Conservation (phyloP, 2,888 invertebrate species). For the Chaetogeoica ovagalla region DNA sequence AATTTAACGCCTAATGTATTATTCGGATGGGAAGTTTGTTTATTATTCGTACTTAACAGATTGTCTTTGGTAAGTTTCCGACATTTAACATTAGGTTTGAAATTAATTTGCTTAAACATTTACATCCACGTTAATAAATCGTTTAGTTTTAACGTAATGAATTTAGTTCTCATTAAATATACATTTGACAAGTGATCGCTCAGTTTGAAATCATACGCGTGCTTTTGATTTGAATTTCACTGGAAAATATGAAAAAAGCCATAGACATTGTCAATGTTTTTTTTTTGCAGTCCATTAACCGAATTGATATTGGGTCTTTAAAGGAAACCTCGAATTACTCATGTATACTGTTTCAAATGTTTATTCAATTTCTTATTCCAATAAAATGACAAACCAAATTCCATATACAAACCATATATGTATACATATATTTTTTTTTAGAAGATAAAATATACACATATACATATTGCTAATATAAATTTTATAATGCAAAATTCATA, state of each 20-base stretch:
- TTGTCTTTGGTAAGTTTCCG: conserved; percentile 4
- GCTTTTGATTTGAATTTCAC: conserved; percentile 13
- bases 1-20: not conserved
- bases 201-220: conserved; percentile 13
- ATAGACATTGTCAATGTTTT: conserved; percentile 16
- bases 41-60: not conserved
- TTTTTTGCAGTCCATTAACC: conserved; percentile 32
- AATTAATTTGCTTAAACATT: conserved; percentile 16
- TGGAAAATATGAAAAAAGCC: conserved; percentile 20
- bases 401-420: not conserved
- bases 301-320: conserved; percentile 17
- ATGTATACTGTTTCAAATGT: conserved; percentile 16
- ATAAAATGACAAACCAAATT: not conserved
- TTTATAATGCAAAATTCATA: too few relatives aligned
- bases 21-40: not conserved
- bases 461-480: not conserved
- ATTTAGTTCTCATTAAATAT: too few relatives aligned
- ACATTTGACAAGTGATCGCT: too few relatives aligned
- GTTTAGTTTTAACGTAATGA: too few relatives aligned
- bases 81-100: conserved; percentile 1
- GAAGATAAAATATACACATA: not conserved
- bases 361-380: conserved; percentile 9
- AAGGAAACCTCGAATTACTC: conserved; percentile 12
- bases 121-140: not conserved
- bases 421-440: not conserved